Evolutionary conservation across 2,888 invertebrate species (phyloP), one percentile per base, ranked within the genome.

Genomic region (Acleris literana): DNA sequence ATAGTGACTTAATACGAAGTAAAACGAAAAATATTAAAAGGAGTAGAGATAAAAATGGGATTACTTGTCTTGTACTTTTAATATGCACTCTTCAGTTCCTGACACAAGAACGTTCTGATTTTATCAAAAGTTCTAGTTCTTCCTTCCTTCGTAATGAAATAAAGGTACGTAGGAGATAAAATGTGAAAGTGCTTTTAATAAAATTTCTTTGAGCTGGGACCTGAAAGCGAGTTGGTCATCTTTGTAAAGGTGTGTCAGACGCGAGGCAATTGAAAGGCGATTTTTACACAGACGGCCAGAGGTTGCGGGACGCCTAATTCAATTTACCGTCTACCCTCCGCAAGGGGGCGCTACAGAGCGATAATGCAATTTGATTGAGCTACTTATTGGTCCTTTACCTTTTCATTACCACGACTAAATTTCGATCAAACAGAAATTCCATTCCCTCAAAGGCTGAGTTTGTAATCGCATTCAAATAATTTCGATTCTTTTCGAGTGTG

Each of bases 281-380:
- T 83, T 87, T 85, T 85, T 84, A 83, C 77, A 79, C 77, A 79
- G 80, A 81, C 78, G 76, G 77, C 73, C 81, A 81, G 81, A 86
- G 85, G 83, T 86, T 85, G 84, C 76, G 83, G 80, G 71, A 69
- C 73, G 72, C 77, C 82, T 90, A 88, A 91, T 88, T 91, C 84
- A 89, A 91, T 90, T 87, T 87, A 83, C 83, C 80, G 81, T 83
- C 86, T 82, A 80, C 84, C 81, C 84, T 81, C 82, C 77, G 71
- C 72, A 64, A 77, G 78, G 81, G 84, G 83, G 77, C 78, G 81
- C 77, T 75, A 71, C 78, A 70, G 72, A 79, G 84, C 81, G 85
- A 85, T 91, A 92, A 90, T 88, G 83, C 88, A 84, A 90, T 90
- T 87, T 87, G 85, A 88, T 87, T 81, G 84, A 84, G 86, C 87